Evolutionary conservation across 2,113 vertebrate genomes (phyloP).

Genomic region (Megaleporinus macrocephalus): DNA sequence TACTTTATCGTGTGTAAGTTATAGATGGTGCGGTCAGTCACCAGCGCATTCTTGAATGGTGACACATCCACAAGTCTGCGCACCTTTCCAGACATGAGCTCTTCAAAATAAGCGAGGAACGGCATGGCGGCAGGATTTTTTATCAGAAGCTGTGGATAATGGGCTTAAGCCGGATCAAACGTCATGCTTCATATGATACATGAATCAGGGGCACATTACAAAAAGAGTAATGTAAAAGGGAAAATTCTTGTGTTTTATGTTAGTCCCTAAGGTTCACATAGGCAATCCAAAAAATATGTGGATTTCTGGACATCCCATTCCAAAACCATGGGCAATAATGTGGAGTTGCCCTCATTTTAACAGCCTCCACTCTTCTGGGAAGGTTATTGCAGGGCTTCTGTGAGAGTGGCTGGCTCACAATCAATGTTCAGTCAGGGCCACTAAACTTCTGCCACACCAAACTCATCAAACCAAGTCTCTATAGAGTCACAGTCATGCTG

Average conservation of each 20-base stretch:
- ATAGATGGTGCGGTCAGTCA: slow-evolving; percentile 25
- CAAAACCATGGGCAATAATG: too few relatives aligned
- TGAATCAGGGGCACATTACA: neutral
- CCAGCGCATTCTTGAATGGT: slow-evolving; percentile 16
- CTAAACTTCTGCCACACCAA: too few relatives aligned
- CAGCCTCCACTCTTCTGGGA: too few relatives aligned
- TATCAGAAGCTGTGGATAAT: neutral
- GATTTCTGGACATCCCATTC: neutral
- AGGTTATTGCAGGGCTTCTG: too few relatives aligned
- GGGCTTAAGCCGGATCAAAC: neutral
- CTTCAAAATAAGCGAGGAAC: neutral
- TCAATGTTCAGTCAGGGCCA: too few relatives aligned
- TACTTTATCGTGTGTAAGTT: slow-evolving; percentile 7
- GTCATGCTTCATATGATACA: neutral
- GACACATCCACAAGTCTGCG: slow-evolving; percentile 19
- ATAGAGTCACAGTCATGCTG: too few relatives aligned
- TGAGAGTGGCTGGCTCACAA: too few relatives aligned
- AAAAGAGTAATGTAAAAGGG: neutral
- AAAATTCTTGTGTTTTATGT: neutral
- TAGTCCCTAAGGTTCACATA: neutral
- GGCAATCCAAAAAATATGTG: neutral
- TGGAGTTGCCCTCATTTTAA: too few relatives aligned
- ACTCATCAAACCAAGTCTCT: too few relatives aligned
- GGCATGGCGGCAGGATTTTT: neutral
- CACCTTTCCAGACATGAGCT: neutral